These are phyloP conservation scores for Corythucha ciliata DNA, from an alignment of 2,888 invertebrate genomes.

Conservation along the genomic window DNA sequence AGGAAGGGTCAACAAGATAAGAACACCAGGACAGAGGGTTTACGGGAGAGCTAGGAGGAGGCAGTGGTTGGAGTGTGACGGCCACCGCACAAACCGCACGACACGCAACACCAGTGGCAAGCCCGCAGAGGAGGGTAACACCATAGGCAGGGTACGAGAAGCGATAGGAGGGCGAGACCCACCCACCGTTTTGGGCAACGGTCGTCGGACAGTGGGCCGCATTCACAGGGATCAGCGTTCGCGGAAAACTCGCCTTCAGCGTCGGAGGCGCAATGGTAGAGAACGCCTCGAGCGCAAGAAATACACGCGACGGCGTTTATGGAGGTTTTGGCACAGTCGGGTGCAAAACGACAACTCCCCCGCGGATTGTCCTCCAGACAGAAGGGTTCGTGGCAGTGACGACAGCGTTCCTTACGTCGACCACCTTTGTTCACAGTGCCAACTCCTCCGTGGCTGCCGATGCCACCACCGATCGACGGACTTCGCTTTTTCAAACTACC, in stretches of 20 bases:
- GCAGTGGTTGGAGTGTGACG: slow-evolving; percentile 50
- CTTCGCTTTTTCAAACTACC: slow-evolving; percentile 32
- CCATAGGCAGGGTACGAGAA: slow-evolving; percentile 88
- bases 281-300: slow-evolving; percentile 76
- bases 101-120: slow-evolving; percentile 71
- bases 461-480: slow-evolving; percentile 33
- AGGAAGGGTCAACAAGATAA: no score
- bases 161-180: slow-evolving; percentile 70
- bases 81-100: slow-evolving; percentile 75
- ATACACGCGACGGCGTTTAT: slow-evolving; percentile 78
- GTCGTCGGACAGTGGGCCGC: slow-evolving; percentile 49
- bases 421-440: slow-evolving; percentile 37
- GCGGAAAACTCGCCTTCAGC: slow-evolving; percentile 77
- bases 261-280: slow-evolving; percentile 90
- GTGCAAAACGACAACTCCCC: slow-evolving; percentile 78
- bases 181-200: slow-evolving; percentile 76
- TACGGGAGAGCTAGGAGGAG: no score
- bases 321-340: slow-evolving; percentile 69
- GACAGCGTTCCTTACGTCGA: slow-evolving; percentile 44
- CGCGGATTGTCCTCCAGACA: slow-evolving; percentile 73
- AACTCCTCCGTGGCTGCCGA: slow-evolving; percentile 70
- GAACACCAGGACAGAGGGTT: no score
- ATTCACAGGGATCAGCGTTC: slow-evolving; percentile 80
- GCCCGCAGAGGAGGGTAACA: slow-evolving; percentile 82
- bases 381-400: slow-evolving; percentile 68